Base-by-base conservation (phyloP, 2,797 vertebrate genomes). In the Rhinogobio ventralis region DNA sequence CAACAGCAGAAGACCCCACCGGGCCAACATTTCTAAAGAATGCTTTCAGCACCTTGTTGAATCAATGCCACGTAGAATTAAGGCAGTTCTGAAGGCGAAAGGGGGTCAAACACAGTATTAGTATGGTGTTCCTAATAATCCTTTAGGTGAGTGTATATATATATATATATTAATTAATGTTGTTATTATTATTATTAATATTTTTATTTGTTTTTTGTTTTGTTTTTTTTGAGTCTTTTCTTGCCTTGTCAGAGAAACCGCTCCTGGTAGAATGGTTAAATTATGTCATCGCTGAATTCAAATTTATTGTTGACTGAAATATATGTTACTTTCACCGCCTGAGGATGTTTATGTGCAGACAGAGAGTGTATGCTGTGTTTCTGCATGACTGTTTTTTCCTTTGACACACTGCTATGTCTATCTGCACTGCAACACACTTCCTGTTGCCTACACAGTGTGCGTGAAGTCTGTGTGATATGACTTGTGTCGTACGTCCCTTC, bases 271-370 rank as follows among this genome's bases (percentile, higher is more conserved):
- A 79, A 15, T 66, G 28, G 28, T 17, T 51, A 19, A 23, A 60
- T 81, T 23, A 46, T 82, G 25, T 49, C 17, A 46, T 28, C 17
- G n/a, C 1, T 72, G 25, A 20, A 60, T 72, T 51, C 28, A 82
- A 73, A 81, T 72, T 4, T 15, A 30, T 60, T 30, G 28, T 69
- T 77, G 84, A 75, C 90, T 88, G 90, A 91, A 90, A 83, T 83
- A 86, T 73, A 80, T 7, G 19, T 57, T 72, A 4, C 25, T 79
- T 68, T 78, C 20, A 46, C 46, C 20, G 23, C 53, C 42, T 13
- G 73, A 69, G 42, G 67, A 33, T 69, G 49, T 82, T 42, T 81
- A 75, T 78, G 62, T 42, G n/a, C 49, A 30, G 57, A 51, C 3
- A 57, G 73, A 51, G 13, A 28, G 79, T 23, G 14, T 30, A 39